Percentiles rank a stretch among this genome's conserved stretches.
Evolutionary conservation across 2,113 vertebrate genomes (phyloP).

Genomic region (Castor canadensis): DNA sequence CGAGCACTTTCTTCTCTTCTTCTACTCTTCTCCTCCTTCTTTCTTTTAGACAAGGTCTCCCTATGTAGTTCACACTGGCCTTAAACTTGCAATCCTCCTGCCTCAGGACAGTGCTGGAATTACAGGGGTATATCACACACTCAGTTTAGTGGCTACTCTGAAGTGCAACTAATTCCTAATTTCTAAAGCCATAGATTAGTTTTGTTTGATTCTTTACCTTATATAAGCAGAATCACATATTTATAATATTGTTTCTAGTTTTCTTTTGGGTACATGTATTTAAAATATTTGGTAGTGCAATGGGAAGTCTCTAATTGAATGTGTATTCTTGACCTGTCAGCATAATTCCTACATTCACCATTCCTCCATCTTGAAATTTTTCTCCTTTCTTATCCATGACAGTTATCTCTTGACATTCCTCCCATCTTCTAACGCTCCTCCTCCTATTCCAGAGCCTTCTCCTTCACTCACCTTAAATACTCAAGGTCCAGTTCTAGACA

Average conservation of each 20-base stretch:
- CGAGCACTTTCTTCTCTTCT: not conserved
- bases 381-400: not conserved
- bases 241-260: not conserved
- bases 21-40: too few species aligned
- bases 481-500: not conserved
- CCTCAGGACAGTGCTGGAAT: too few species aligned
- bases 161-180: not conserved
- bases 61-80: too few species aligned
- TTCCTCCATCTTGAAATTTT: not conserved
- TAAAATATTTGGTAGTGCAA: not conserved
- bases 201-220: not conserved
- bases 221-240: not conserved
- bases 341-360: not conserved
- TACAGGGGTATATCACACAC: too few species aligned
- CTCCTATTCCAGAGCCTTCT: not conserved
- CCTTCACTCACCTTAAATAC: not conserved
- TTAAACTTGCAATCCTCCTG: too few species aligned
- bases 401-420: not conserved
- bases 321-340: not conserved
- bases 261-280: not conserved
- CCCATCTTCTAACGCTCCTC: not conserved
- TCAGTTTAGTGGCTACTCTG: too few species aligned
- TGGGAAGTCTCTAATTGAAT: not conserved
- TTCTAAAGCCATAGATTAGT: not conserved
- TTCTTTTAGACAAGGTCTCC: too few species aligned